Percentiles rank a stretch among this genome's conserved stretches.
Conservation (phyloP, 2,797 vertebrate species). For the Holocentrus rufus region DNA sequence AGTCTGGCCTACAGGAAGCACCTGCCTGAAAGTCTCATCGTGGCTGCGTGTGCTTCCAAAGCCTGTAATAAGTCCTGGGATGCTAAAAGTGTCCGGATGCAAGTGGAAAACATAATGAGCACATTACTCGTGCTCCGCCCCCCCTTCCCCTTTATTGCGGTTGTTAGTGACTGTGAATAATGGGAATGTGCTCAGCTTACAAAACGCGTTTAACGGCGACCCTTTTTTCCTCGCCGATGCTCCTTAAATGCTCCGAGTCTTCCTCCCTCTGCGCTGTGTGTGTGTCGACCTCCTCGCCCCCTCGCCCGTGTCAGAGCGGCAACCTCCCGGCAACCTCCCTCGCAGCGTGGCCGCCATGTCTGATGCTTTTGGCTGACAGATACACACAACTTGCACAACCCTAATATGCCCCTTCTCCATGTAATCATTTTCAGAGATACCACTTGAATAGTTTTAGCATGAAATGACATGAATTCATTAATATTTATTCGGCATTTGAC, state of each 20-base stretch:
- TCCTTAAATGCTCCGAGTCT: not conserved
- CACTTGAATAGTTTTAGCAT: no score
- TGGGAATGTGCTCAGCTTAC: no score
- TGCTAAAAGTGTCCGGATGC: not conserved
- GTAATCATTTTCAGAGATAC: no score
- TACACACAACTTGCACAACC: no score
- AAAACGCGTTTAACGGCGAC: no score
- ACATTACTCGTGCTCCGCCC: no score
- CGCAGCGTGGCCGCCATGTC: not conserved
- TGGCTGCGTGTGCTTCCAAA: not conserved
- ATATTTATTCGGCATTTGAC: no score
- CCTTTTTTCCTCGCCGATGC: not conserved
- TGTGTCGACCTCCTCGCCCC: not conserved
- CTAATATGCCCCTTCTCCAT: no score
- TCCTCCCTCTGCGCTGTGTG: not conserved
- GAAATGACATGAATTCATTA: no score
- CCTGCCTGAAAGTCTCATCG: conserved; percentile 26
- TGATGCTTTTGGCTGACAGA: not conserved
- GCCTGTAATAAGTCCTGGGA: not conserved
- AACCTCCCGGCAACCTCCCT: not conserved
- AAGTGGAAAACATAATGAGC: no score
- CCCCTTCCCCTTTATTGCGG: no score
- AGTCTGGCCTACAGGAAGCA: conserved; percentile 31
- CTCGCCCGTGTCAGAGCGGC: not conserved
- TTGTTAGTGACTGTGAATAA: no score